Base-by-base conservation (phyloP, 2,888 invertebrate genomes). In the Epistrophe eligans region DNA sequence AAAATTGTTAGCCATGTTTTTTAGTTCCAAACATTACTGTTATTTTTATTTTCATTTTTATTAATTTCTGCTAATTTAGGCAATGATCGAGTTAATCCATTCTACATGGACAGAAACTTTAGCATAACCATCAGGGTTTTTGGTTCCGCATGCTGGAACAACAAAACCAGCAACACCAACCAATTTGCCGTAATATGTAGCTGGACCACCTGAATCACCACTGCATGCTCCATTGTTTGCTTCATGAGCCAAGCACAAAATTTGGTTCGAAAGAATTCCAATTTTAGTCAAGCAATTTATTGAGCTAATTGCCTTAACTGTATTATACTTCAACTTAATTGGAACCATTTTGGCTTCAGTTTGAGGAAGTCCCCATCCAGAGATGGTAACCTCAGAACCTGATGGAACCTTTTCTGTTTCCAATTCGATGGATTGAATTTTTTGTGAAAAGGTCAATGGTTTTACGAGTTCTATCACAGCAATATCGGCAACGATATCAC, bases 141-240 rank as follows among this genome's bases (percentile, higher is more conserved):
- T 66, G 13, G 89, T 84, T 8, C 90, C 91, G 55, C 92, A 92
- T 57, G 90, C 90, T 32, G 80, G 74, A 0, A 90, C 87, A 35
- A 91, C 90, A 89, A 92, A 92, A 79, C 90, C 89, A 58, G 90
- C 92, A 38, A 92, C 89, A 80, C 90, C 92, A 32, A 92, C 92
- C 19, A 92, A 79, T 74, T 91, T 88, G 0, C 90, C 88, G 0
- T 90, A 77, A 66, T 90, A 91, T 3, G 90, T 88, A 10, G 92
- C 91, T 67, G 92, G 92, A 48, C 92, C 92, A 11, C 92, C 93
- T 4, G 91, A 91, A 73, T 93, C 92, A 5, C 92, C 92, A 19
- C 89, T 84, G 74, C 93, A 92, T 4, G 90, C 90, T 6, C 93
- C 92, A 28, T 89, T 88, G 35, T 84, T 81, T 0, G 50, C 8